phyloP scores from a whole-genome alignment of 35 echinoderm and acorn worm genomes.

The Ophioderma brevispina region DNA sequence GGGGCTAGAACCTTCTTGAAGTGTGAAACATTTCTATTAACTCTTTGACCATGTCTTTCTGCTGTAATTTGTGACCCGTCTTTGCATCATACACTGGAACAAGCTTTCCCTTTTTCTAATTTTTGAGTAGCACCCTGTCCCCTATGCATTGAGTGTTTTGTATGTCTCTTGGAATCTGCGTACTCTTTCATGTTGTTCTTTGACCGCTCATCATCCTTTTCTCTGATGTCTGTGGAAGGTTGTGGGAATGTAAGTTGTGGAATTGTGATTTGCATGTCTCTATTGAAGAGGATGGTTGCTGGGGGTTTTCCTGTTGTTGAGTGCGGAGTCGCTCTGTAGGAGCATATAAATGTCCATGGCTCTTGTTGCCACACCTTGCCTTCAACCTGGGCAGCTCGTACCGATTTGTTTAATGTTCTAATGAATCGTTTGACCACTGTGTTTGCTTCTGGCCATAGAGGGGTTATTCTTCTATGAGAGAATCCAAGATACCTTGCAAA shows the following conservation, averaged over 20 bases:
- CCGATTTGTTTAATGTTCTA: slow-evolving; percentile 73
- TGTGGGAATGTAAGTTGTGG: too few species aligned
- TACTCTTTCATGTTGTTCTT: neutral
- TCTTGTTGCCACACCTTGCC: slow-evolving; percentile 57
- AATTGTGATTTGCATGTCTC: neutral
- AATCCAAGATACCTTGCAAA: too few species aligned
- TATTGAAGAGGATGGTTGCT: neutral
- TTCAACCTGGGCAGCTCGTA: slow-evolving; percentile 34
- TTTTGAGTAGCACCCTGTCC: neutral
- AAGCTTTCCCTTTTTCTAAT: neutral
- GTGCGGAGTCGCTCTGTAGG: slow-evolving; percentile 79
- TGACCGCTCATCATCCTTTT: neutral
- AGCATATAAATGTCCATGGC: slow-evolving; percentile 47
- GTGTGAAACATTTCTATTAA: neutral
- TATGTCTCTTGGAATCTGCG: neutral
- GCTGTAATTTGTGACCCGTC: neutral
- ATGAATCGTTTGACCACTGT: slow-evolving; percentile 72
- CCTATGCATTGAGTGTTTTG: neutral
- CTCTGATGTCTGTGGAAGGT: too few species aligned
- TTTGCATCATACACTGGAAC: neutral
- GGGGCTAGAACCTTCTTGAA: neutral
- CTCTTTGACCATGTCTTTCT: neutral
- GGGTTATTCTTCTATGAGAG: slow-evolving; percentile 58
- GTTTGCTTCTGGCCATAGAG: slow-evolving; percentile 78
- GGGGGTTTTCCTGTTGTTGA: slow-evolving; percentile 58